Percentiles rank a stretch among this genome's conserved stretches.
Conservation (phyloP, 2,113 vertebrate species). For the Albula goreensis region DNA sequence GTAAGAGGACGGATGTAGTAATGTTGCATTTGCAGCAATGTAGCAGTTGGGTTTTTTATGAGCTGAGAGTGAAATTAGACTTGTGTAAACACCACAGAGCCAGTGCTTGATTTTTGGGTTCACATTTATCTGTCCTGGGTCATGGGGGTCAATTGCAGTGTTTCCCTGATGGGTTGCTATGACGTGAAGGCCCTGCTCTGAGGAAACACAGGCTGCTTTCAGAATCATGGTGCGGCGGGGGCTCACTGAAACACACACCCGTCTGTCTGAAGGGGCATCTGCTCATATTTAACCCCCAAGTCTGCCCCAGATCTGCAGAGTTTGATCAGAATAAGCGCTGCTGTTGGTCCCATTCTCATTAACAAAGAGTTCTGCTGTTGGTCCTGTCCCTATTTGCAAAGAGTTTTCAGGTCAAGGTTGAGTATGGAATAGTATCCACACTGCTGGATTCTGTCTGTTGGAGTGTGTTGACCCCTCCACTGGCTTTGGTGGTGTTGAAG, state of each 20-base stretch:
- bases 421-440: not conserved
- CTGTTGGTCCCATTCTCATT: slow-evolving; percentile 35
- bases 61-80: slow-evolving; percentile 53
- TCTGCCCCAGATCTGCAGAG: slow-evolving; percentile 27
- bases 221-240: not conserved
- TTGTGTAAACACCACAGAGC: slow-evolving; percentile 48
- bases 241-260: slow-evolving; percentile 34
- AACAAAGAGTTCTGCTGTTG: slow-evolving; percentile 10
- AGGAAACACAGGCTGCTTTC: slow-evolving; percentile 13
- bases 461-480: too few relatives aligned
- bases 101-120: slow-evolving; percentile 57
- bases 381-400: not conserved
- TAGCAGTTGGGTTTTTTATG: slow-evolving; percentile 36
- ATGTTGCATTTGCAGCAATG: slow-evolving; percentile 6
- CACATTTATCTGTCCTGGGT: slow-evolving; percentile 38
- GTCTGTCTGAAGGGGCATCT: slow-evolving; percentile 53
- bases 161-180: slow-evolving; percentile 50
- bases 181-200: slow-evolving; percentile 41
- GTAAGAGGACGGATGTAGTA: slow-evolving; percentile 10
- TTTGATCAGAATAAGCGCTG: slow-evolving; percentile 46
- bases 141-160: slow-evolving; percentile 52
- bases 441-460: too few relatives aligned
- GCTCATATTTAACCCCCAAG: slow-evolving; percentile 62
- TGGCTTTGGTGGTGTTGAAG: too few relatives aligned
- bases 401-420: not conserved